These are phyloP conservation scores for Onychorhynchus coronatus DNA, from an alignment of 2,113 vertebrate species.

Conservation along the genomic window DNA sequence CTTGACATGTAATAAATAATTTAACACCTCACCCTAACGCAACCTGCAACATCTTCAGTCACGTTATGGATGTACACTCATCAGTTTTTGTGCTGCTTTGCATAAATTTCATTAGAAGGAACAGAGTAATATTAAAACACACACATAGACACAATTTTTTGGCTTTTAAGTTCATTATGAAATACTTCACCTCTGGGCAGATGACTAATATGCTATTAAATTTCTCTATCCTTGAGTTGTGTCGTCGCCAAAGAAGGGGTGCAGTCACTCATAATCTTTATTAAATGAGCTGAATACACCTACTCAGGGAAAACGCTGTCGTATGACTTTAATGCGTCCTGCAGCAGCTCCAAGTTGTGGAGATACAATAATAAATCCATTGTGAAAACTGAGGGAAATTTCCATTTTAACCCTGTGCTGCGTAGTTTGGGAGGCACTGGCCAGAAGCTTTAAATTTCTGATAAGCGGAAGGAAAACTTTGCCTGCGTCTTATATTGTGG, in stretches of 20 bases:
- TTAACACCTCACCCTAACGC: not conserved
- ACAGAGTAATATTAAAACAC: constrained; percentile 27
- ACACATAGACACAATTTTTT: constrained; percentile 19
- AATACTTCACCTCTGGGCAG: constrained; percentile 61
- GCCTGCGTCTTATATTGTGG: not conserved
- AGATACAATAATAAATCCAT: not conserved
- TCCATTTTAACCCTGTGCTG: not conserved
- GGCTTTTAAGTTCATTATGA: constrained; percentile 59
- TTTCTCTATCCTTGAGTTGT: constrained; percentile 54
- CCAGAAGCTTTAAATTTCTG: not conserved
- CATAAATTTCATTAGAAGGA: constrained; percentile 49
- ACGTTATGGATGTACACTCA: not conserved
- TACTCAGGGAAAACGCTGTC: constrained; percentile 42
- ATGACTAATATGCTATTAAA: constrained; percentile 73
- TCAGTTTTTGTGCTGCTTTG: constrained; percentile 11
- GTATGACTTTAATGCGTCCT: constrained; percentile 31
- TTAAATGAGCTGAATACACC: constrained; percentile 50
- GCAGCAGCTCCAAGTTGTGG: not conserved
- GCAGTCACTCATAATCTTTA: constrained; percentile 64
- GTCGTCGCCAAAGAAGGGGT: constrained; percentile 38
- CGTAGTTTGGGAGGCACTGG: not conserved
- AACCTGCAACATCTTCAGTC: not conserved
- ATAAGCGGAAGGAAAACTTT: not conserved
- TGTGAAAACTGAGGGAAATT: not conserved
- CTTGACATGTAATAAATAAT: constrained; percentile 27